phyloP scores from a whole-genome alignment of 2,113 vertebrate genomes.

The Macheiramphus alcinus region DNA sequence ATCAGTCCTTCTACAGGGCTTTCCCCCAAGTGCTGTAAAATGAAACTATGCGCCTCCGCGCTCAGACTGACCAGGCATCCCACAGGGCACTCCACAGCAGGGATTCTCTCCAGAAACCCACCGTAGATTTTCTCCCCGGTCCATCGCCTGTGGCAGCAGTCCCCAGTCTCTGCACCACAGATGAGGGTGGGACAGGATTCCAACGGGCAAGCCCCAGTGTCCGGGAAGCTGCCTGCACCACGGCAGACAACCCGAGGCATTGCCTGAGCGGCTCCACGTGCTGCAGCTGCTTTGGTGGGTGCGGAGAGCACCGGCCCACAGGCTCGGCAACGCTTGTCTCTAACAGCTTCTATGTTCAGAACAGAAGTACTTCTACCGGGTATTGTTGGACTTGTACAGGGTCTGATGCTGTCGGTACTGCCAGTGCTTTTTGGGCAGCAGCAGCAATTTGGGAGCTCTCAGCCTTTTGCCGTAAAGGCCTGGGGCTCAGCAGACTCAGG shows the following conservation, averaged over 20 bases:
- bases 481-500: neutral
- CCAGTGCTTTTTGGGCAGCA: neutral
- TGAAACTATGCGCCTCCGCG: neutral
- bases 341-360: neutral
- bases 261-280: neutral
- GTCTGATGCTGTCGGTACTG: neutral
- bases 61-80: neutral
- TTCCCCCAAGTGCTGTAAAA: neutral
- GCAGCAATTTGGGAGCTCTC: neutral
- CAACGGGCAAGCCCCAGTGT: neutral
- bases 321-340: neutral
- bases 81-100: neutral
- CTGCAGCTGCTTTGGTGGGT: neutral
- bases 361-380: neutral
- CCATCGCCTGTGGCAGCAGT: neutral
- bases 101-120: neutral
- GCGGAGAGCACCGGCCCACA: accelerated
- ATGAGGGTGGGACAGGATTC: accelerated
- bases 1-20: neutral
- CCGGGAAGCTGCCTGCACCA: neutral
- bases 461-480: neutral
- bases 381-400: neutral
- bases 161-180: neutral
- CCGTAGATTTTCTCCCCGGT: neutral
- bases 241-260: accelerated